These are phyloP conservation scores for Scophthalmus maximus DNA, from an alignment of 2,113 vertebrate genomes.

Conservation along the genomic window DNA sequence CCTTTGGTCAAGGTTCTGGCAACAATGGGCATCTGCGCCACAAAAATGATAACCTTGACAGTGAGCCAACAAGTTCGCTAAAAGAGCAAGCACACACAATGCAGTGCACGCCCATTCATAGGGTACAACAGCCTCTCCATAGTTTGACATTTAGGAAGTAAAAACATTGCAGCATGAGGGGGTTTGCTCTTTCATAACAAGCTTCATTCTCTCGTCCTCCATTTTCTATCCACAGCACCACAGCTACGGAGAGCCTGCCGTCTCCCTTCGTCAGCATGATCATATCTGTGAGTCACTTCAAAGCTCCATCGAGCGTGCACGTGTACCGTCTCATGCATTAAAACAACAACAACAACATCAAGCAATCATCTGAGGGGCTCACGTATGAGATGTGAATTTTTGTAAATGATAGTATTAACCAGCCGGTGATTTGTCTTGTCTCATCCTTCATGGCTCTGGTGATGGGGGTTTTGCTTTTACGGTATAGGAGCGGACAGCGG, in stretches of 20 bases:
- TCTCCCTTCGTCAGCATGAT: slow-evolving; percentile 2
- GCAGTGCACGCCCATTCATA: slow-evolving; percentile 21
- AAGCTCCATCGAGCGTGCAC: slow-evolving; percentile 31
- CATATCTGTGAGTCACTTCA: slow-evolving; percentile 44
- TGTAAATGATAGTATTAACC: slow-evolving; percentile 44
- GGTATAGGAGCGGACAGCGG: slow-evolving; percentile 37
- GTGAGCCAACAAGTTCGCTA: slow-evolving; percentile 12
- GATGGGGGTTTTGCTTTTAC: slow-evolving; percentile 21
- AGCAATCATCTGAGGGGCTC: slow-evolving; percentile 34
- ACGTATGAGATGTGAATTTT: slow-evolving; percentile 52
- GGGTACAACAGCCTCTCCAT: neutral
- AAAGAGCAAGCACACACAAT: slow-evolving; percentile 8
- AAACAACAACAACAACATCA: slow-evolving; percentile 35
- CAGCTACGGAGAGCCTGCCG: neutral
- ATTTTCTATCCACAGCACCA: slow-evolving; percentile 9
- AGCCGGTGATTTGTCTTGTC: slow-evolving; percentile 31
- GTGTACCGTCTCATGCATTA: slow-evolving; percentile 35
- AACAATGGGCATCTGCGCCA: slow-evolving; percentile 25
- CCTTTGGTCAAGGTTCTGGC: slow-evolving; percentile 38
- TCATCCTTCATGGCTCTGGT: slow-evolving; percentile 42
- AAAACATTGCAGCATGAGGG: slow-evolving; percentile 22
- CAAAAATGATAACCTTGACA: slow-evolving; percentile 23
- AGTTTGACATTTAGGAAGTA: slow-evolving; percentile 30
- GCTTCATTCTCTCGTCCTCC: slow-evolving; percentile 9
- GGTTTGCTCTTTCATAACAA: slow-evolving; percentile 25